Base-by-base conservation (phyloP, 2,113 vertebrate genomes). In the Xyliphius kryptos region DNA sequence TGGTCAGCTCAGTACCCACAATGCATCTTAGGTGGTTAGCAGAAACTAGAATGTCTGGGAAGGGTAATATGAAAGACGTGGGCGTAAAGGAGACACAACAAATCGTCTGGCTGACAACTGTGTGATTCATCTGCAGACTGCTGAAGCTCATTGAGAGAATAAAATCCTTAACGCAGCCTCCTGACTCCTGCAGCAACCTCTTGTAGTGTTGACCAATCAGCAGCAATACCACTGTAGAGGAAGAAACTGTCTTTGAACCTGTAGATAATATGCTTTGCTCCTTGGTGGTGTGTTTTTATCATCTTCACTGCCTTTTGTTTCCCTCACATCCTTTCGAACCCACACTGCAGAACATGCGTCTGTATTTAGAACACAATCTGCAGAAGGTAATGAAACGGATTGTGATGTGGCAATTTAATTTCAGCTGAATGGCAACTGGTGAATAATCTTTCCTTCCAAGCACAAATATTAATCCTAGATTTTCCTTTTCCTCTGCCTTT, bases 341-440 rank as follows among this genome's bases (percentile, higher is more conserved):
- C 13, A 36, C 72, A 77, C 61, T 63, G 80, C 77, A 81, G 66
- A 67, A 58, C 62, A 58, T 64, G 71, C 76, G 80, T 70, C 56
- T 62, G 70, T 83, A 69, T 78, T 86, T 83, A 82, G 78, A 70
- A 83, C 81, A 77, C 71, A 37, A 71, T 70, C 56, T 68, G 40
- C 12, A 74, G 68, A 71, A 65, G 38, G 74, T 81, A 83, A 80
- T 81, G 74, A 75, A 81, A 82, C 74, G 75, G 83, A 84, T 83
- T 79, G 79, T 84, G 85, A 83, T 77, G 78, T 72, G 66, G 38
- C 77, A 81, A 82, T 84, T 86, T 80, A 84, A 85, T 87, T 84
- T 81, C 77, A 61, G 76, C 77, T 72, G 69, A 69, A 73, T 15
- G 46, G 16, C 53, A 49, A 57, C 51, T 47, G 50, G 48, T 48